phyloP scores from a whole-genome alignment of 30 jellyfish, hydroid and myxozoan genomes.

The Turritopsis dohrnii region DNA sequence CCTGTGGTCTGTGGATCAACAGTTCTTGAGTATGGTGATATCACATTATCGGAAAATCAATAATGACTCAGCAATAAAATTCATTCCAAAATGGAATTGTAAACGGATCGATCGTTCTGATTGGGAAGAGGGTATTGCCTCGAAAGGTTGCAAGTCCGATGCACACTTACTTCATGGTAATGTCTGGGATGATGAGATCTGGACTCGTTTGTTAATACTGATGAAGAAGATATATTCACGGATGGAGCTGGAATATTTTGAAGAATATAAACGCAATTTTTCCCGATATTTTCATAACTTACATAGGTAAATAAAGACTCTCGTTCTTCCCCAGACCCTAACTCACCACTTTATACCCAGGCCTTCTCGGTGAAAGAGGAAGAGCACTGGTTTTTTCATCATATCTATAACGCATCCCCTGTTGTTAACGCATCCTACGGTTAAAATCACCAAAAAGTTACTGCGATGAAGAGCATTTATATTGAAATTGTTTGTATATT shows the following conservation, averaged over 20 bases:
- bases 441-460: no score
- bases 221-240: not conserved
- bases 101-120: not conserved
- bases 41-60: not conserved
- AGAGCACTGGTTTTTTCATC: no score
- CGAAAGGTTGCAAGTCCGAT: not conserved
- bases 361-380: no score
- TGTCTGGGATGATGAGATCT: constrained; percentile 15
- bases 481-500: no score
- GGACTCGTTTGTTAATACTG: not conserved
- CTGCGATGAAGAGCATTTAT: no score
- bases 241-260: not conserved
- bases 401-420: no score
- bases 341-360: no score
- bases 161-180: constrained; percentile 12
- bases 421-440: no score
- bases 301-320: not conserved
- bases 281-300: not conserved
- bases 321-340: not conserved
- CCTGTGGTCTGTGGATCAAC: not conserved
- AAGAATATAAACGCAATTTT: not conserved
- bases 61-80: not conserved
- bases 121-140: not conserved
- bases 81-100: not conserved
- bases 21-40: not conserved